Evolutionary conservation across 2,888 invertebrate species (phyloP), one percentile per base, ranked within the genome.

Genomic region (Agriopis marginaria): DNA sequence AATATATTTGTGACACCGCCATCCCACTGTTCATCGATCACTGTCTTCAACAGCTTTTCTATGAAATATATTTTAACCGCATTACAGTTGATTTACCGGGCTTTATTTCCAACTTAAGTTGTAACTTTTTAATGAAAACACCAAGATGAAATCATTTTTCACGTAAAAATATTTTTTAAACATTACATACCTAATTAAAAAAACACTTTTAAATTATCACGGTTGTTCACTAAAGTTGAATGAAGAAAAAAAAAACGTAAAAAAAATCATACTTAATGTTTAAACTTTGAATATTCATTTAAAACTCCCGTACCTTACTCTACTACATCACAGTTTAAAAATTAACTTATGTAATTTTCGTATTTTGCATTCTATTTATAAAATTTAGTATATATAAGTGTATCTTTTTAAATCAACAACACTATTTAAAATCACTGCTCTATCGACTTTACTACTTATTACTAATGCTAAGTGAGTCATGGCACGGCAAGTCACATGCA

Each of bases 391-490:
- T 3, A 42, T 8, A 0, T 8, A 23, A 23, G 17, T 23, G 17
- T 23, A 23, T 23, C 0, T 50, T 17, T 32, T 3, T 32, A 32
- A 3, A 51, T 51, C 23, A 17, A 23, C 51, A 54, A 10, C 32
- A 39, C 32, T 39, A 55, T 5, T 53, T 42, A 14, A 50, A 55
- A 55, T 68, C 64, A 7, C 67, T 47, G 45, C 49, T 56, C 65
- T 68, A 56, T 23, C 68, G 39, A 12, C 45, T 78, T 86, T 86
- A 85, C 39, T 82, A 12, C 32, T 7, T 12, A 85, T 86, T 85
- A 86, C 81, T 74, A 74, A 76, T 82, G 78, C 78, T 72, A 73
- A 81, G 75, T 84, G 84, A 88, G 77, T 86, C 85, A 85, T 73
- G 10, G 39, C 14, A 85, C 73, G 10, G 39, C 14, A 39, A 42